Conservation (phyloP, 2,797 vertebrate species). For the Balearica regulorum region DNA sequence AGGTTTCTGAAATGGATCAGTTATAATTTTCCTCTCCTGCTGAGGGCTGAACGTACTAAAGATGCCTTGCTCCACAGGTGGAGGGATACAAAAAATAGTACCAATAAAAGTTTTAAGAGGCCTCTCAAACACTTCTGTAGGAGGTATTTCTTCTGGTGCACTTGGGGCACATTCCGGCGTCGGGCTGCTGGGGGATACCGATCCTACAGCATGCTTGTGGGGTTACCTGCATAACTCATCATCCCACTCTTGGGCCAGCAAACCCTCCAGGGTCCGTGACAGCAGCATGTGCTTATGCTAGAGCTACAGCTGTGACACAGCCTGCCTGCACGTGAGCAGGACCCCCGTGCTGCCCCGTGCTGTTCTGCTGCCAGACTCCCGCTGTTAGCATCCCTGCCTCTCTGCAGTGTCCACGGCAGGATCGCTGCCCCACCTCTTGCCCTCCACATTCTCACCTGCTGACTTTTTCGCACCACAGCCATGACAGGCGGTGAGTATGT, state of each 20-base stretch:
- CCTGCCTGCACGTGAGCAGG: not conserved
- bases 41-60: slow-evolving; percentile 34
- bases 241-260: not conserved
- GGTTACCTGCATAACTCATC: slow-evolving; percentile 10
- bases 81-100: slow-evolving; percentile 49
- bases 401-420: accelerated
- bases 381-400: not conserved
- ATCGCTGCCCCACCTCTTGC: not conserved
- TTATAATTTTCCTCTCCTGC: slow-evolving; percentile 50
- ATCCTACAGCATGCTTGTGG: not conserved
- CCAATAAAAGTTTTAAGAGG: slow-evolving; percentile 50
- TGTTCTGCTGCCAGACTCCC: not conserved
- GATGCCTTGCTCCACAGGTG: slow-evolving; percentile 53
- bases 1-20: slow-evolving; percentile 52
- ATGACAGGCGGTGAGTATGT: accelerated
- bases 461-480: not conserved
- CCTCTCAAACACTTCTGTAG: slow-evolving; percentile 18
- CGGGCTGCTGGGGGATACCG: not conserved
- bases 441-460: accelerated
- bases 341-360: accelerated
- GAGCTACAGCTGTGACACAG: not conserved
- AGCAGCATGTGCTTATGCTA: not conserved
- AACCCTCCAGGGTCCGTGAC: not conserved
- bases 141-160: slow-evolving; percentile 10
- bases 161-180: not conserved